Base-by-base conservation (phyloP, 1,140 invertebrate species). In the Saxidomus purpurata region DNA sequence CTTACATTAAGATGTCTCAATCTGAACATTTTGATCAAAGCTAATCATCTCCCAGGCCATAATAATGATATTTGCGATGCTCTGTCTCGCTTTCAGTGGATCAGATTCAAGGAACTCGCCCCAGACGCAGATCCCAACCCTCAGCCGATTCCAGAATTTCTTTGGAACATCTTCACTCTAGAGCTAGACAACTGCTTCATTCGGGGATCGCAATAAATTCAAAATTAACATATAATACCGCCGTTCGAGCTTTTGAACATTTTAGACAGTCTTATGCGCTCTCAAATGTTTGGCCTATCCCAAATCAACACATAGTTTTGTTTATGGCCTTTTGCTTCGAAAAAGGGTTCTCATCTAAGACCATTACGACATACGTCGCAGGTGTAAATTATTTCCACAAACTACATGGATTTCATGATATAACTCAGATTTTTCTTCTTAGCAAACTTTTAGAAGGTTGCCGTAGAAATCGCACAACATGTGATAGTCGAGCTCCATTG, bases 371-470 rank as follows among this genome's bases (percentile, higher is more conserved):
- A n/a, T n/a, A n/a, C n/a, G n/a, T n/a, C n/a, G n/a, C n/a, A n/a
- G n/a, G n/a, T 79, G n/a, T 87, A 0, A 79, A 79, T 36, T 79
- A 79, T 43, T 61, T 40, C 28, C 85, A 87, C 28, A 87, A 87
- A 49, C 36, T 87, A 31, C 34, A 31, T 31, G 74, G 38, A 0
- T 63, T 28, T 49, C 31, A 34, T 22, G 74, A 87, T 22, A 47
- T 79, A n/a, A n/a, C 28, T 22, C 40, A 36, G 8, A 6, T n/a
- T 79, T 87, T 79, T 38, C 8, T 87, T 1, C 19, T 87, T 1
- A 55, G 38, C 4, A 87, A 87, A 79, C 11, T 87, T 15, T 31
- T 87, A 28, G 85, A 87, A 49, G 85, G 85, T 28, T 87, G 74
- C 25, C 36, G 38, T n/a, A n/a, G 71, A n/a, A 22, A 17, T 1